phyloP scores from a whole-genome alignment of 2,797 vertebrate species.

The Hemitrygon akajei region DNA sequence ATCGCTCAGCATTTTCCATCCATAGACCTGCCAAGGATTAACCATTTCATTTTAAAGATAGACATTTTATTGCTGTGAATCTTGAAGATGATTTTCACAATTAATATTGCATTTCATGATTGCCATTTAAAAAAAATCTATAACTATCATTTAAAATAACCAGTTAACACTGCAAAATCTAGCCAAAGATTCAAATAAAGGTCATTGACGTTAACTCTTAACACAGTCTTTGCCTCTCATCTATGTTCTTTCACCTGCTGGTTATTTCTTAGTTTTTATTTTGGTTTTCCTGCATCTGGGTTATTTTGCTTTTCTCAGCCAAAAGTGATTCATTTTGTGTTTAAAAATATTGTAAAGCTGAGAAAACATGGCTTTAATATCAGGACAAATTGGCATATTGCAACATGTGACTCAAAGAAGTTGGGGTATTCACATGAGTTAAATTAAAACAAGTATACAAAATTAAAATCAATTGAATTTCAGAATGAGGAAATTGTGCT shows the following conservation, averaged over 20 bases:
- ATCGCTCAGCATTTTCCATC: neutral
- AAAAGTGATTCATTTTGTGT: neutral
- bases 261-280: too few species aligned
- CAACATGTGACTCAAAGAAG: too few species aligned
- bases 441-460: too few species aligned
- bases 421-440: too few species aligned
- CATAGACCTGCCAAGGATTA: neutral
- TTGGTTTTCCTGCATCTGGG: too few species aligned
- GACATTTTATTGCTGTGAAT: neutral
- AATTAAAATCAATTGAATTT: too few species aligned
- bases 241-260: too few species aligned
- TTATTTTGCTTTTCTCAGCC: neutral
- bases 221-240: too few species aligned
- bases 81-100: neutral
- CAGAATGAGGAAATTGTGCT: too few species aligned
- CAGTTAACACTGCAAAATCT: neutral
- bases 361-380: too few species aligned
- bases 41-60: neutral
- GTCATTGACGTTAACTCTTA: too few species aligned
- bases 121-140: neutral
- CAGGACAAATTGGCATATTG: too few species aligned
- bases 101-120: neutral
- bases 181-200: neutral
- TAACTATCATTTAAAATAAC: neutral
- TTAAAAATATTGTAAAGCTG: neutral